These are phyloP conservation scores for Tympanuchus pallidicinctus DNA, from an alignment of 2,113 vertebrate genomes.

Conservation along the genomic window DNA sequence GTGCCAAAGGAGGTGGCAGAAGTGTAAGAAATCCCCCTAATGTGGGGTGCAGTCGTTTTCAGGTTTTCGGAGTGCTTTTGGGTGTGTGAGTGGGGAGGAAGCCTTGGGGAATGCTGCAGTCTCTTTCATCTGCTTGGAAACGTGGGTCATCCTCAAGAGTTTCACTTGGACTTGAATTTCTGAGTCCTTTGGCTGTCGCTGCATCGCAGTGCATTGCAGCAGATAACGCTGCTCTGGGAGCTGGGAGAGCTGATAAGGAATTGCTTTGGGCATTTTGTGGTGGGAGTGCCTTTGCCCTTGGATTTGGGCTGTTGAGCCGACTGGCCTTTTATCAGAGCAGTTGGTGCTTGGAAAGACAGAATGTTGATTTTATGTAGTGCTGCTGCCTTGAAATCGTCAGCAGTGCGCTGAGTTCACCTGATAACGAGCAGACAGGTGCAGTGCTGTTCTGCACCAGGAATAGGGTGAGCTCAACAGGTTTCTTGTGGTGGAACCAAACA, in stretches of 20 bases:
- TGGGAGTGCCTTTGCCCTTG: not conserved
- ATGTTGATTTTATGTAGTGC: not conserved
- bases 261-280: not conserved
- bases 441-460: not conserved
- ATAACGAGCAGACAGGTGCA: not conserved
- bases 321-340: not conserved
- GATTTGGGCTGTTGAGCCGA: not conserved
- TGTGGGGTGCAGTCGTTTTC: not conserved
- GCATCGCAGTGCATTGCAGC: not conserved
- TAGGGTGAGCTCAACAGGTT: not conserved
- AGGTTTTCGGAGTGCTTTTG: fast-evolving
- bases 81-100: not conserved
- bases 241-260: not conserved
- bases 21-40: not conserved
- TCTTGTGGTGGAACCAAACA: not conserved
- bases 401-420: not conserved
- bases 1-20: not conserved
- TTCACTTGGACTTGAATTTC: not conserved
- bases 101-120: fast-evolving
- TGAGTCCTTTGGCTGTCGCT: not conserved
- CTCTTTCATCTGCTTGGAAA: not conserved
- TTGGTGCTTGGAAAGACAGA: not conserved
- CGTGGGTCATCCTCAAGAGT: not conserved
- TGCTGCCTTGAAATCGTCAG: too few relatives aligned
- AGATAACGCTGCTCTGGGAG: not conserved